Conservation (phyloP, 2,797 vertebrate species). For the Poliocrania exsul region DNA sequence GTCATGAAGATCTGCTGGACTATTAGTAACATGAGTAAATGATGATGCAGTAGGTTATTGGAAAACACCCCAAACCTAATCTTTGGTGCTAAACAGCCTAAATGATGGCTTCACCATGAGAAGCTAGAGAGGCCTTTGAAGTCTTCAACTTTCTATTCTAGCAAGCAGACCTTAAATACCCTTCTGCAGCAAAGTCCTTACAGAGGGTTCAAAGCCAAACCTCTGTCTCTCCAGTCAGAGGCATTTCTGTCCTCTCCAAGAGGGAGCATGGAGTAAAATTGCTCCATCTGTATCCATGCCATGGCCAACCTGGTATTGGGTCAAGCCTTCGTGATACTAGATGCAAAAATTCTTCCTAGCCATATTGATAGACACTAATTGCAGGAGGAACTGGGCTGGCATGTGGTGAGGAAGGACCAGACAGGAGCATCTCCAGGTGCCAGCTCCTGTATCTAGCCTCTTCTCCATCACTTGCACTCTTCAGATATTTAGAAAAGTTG, state of each 20-base stretch:
- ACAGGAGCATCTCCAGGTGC: background rate
- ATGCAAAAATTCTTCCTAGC: background rate
- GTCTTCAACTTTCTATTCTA: background rate
- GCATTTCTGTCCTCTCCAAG: background rate
- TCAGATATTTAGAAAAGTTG: background rate
- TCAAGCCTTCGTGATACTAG: background rate
- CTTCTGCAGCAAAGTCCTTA: background rate
- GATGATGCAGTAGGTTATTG: conserved; percentile 39
- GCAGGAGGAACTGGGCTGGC: background rate
- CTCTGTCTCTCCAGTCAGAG: background rate
- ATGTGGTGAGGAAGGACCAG: background rate
- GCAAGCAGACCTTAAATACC: background rate
- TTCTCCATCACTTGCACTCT: background rate
- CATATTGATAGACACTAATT: background rate
- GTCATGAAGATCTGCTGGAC: conserved; percentile 28
- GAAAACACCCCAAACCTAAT: background rate
- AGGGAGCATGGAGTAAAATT: background rate
- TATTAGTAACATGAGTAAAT: conserved; percentile 7
- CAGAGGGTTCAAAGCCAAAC: background rate
- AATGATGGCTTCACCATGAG: background rate
- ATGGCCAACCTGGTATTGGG: rapidly evolving
- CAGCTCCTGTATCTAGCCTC: background rate
- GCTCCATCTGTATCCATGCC: background rate
- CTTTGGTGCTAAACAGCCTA: background rate
- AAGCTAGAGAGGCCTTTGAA: background rate